These are phyloP conservation scores for Urophycis tenuis DNA, from an alignment of 2,797 vertebrate genomes.

Conservation along the genomic window DNA sequence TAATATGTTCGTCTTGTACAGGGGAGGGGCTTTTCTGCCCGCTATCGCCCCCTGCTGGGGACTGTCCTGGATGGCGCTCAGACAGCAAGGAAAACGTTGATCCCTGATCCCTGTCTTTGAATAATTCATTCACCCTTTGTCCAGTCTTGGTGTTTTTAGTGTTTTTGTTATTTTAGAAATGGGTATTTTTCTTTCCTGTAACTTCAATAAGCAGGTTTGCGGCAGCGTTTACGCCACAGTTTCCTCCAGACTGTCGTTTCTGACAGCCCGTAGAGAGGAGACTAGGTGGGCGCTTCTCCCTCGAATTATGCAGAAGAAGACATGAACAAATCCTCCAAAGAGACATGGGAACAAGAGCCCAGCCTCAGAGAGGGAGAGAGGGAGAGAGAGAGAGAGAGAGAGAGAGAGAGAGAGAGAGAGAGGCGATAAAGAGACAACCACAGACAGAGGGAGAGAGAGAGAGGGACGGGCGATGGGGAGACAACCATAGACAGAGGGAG, in stretches of 20 bases:
- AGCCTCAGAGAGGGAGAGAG: slow-evolving; percentile 18
- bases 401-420: not conserved
- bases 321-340: slow-evolving; percentile 48
- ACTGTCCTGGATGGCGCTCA: not conserved
- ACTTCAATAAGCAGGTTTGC: slow-evolving; percentile 21
- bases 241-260: slow-evolving; percentile 41
- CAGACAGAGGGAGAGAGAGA: slow-evolving; percentile 18
- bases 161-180: not conserved
- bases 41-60: not conserved
- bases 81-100: slow-evolving; percentile 1
- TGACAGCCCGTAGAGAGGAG: slow-evolving; percentile 40
- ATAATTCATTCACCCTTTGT: not conserved
- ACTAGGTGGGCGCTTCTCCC: slow-evolving; percentile 43
- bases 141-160: not conserved
- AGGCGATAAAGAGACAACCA: too few species aligned
- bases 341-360: slow-evolving; percentile 23
- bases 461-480: too few species aligned
- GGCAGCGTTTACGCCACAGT: slow-evolving; percentile 30
- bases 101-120: not conserved
- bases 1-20: not conserved
- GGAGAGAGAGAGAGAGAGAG: slow-evolving; percentile 32
- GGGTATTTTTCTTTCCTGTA: not conserved
- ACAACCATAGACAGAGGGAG: slow-evolving; percentile 6
- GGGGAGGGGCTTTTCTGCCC: not conserved
- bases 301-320: slow-evolving; percentile 52